Evolutionary conservation across 2,797 vertebrate species (phyloP).

Genomic region (Cynopterus sphinx): DNA sequence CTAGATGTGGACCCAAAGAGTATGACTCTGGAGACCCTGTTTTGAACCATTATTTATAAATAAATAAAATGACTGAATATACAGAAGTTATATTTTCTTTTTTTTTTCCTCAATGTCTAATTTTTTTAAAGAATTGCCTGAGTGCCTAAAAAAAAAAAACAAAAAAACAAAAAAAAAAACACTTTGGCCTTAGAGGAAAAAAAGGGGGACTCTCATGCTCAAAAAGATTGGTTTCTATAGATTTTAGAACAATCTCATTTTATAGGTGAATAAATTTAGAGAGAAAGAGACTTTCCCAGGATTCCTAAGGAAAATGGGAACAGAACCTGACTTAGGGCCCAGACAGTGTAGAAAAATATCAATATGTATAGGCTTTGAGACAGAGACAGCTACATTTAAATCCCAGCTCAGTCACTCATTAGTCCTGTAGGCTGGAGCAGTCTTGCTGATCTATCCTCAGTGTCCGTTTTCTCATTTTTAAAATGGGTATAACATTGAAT

Average conservation of each 20-base stretch:
- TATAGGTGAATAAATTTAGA: neutral
- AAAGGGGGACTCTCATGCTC: neutral
- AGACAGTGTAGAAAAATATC: neutral
- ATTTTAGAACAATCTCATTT: neutral
- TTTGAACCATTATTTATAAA: neutral
- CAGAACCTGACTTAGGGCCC: neutral
- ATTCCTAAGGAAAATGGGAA: neutral
- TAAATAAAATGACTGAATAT: neutral
- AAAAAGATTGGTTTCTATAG: neutral
- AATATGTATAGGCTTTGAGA: neutral
- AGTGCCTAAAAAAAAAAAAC: neutral
- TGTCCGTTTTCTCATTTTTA: neutral
- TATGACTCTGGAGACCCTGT: neutral
- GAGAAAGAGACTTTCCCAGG: neutral
- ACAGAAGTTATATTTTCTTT: neutral
- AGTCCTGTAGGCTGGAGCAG: neutral
- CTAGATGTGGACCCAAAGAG: rapidly evolving
- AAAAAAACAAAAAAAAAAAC: too few species aligned
- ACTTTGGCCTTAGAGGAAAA: neutral
- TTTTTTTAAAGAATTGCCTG: neutral
- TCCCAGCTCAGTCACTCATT: neutral
- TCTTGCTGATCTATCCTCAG: neutral
- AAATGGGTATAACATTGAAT: neutral
- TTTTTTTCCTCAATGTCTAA: neutral
- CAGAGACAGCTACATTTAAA: neutral